Percentiles rank a stretch among this genome's conserved stretches.
phyloP scores from a whole-genome alignment of 2,113 vertebrate species.

The Phalacrocorax pelagicus region DNA sequence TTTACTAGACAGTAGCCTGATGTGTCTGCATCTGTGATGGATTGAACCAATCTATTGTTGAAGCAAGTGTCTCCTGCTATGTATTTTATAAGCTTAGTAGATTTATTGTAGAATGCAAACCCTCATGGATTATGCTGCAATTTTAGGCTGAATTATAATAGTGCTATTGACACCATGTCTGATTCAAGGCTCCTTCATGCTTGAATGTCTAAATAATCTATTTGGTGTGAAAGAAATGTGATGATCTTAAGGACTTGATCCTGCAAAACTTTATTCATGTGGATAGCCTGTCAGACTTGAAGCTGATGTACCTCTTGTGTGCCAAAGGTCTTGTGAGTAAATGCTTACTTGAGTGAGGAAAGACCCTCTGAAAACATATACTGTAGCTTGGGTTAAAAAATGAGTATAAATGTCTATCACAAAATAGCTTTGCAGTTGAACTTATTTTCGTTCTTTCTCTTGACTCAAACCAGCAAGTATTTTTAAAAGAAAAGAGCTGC shows the following conservation, averaged over 20 bases:
- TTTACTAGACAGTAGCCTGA: conserved; percentile 4
- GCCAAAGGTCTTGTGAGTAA: background rate
- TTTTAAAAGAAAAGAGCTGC: conserved; percentile 42
- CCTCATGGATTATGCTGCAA: conserved; percentile 31
- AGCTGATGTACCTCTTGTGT: background rate
- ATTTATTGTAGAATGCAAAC: conserved; percentile 54
- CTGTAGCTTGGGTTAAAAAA: background rate
- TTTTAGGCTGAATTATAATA: conserved; percentile 37
- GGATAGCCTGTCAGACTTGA: background rate
- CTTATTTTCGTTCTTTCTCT: conserved; percentile 25
- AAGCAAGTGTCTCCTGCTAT: conserved; percentile 10
- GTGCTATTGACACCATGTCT: background rate
- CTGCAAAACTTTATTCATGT: background rate
- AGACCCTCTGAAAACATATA: background rate
- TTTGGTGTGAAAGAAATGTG: background rate
- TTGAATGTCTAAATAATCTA: conserved; percentile 26
- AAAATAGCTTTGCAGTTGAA: background rate
- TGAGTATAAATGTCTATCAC: background rate
- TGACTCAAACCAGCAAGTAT: conserved; percentile 10
- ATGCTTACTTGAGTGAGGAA: background rate
- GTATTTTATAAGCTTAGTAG: conserved; percentile 29
- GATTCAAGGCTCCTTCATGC: conserved; percentile 19
- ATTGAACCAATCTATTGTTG: conserved; percentile 33
- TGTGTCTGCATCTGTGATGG: conserved; percentile 2
- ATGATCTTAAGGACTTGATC: background rate